Percentiles rank a stretch among this genome's conserved stretches.
phyloP scores from a whole-genome alignment of 2,888 invertebrate genomes.

The Helicoverpa assulta region DNA sequence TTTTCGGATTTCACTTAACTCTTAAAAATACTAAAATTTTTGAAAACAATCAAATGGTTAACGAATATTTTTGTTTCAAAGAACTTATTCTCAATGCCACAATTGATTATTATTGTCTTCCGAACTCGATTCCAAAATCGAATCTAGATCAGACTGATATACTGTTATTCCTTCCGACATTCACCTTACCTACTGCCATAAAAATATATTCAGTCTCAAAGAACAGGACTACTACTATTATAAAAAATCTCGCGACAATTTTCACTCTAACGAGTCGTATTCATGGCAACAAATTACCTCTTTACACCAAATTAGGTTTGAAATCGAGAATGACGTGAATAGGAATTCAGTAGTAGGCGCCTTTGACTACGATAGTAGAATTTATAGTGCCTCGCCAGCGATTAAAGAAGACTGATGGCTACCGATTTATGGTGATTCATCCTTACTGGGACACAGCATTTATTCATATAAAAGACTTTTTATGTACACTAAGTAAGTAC shows the following conservation, averaged over 20 bases:
- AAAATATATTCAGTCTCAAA: slow-evolving; percentile 49
- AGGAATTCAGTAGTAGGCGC: slow-evolving; percentile 22
- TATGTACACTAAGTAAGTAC: slow-evolving; percentile 14
- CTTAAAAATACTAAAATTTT: no score
- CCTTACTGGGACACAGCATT: slow-evolving; percentile 27
- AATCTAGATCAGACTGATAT: slow-evolving; percentile 57
- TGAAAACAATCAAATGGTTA: background rate
- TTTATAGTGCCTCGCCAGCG: slow-evolving; percentile 40
- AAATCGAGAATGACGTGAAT: slow-evolving; percentile 35
- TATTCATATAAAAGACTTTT: slow-evolving; percentile 45
- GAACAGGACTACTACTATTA: slow-evolving; percentile 18
- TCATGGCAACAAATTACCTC: slow-evolving; percentile 31
- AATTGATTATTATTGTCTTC: background rate
- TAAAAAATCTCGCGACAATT: slow-evolving; percentile 33
- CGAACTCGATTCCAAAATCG: slow-evolving; percentile 38
- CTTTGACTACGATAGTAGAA: slow-evolving; percentile 25
- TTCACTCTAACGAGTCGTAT: slow-evolving; percentile 42
- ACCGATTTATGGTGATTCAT: slow-evolving; percentile 28
- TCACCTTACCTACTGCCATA: slow-evolving; percentile 55
- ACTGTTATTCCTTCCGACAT: slow-evolving; percentile 67
- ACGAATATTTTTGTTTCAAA: background rate
- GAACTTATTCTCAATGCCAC: slow-evolving; percentile 1
- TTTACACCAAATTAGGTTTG: slow-evolving; percentile 17
- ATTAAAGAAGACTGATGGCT: slow-evolving; percentile 51
- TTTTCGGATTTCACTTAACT: background rate